Evolutionary conservation across 2,113 vertebrate species (phyloP).

Genomic region (Antechinus stuartii): DNA sequence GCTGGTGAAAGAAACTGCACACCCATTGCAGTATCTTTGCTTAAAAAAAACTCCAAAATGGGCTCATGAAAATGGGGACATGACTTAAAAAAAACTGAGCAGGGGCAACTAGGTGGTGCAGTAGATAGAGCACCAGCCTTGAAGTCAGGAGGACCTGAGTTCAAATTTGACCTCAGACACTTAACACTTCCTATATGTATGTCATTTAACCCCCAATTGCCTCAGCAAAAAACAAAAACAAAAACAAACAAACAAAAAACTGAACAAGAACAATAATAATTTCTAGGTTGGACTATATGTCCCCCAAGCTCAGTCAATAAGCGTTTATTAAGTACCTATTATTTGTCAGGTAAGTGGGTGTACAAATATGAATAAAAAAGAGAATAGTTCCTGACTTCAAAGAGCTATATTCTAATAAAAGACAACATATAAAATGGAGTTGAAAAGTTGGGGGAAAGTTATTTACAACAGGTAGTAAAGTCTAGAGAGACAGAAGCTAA

Average conservation of each 20-base stretch:
- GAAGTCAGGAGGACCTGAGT: too few relatives aligned
- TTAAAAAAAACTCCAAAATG: neutral
- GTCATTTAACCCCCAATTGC: too few relatives aligned
- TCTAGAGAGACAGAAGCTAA: neutral
- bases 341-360: neutral
- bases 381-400: neutral
- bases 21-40: neutral
- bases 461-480: neutral
- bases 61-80: neutral
- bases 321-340: slow-evolving; percentile 14
- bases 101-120: too few relatives aligned
- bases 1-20: neutral
- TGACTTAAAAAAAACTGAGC: neutral
- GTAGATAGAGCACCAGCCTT: too few relatives aligned
- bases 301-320: neutral
- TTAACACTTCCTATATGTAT: too few relatives aligned
- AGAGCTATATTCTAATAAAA: neutral
- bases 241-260: too few relatives aligned
- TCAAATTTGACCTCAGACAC: too few relatives aligned
- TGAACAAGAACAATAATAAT: neutral
- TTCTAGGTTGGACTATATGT: neutral
- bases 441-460: neutral
- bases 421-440: neutral
- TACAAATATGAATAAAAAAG: neutral
- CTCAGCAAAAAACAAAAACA: too few relatives aligned